phyloP scores from a whole-genome alignment of 2,113 vertebrate genomes.

The Lanius collurio region DNA sequence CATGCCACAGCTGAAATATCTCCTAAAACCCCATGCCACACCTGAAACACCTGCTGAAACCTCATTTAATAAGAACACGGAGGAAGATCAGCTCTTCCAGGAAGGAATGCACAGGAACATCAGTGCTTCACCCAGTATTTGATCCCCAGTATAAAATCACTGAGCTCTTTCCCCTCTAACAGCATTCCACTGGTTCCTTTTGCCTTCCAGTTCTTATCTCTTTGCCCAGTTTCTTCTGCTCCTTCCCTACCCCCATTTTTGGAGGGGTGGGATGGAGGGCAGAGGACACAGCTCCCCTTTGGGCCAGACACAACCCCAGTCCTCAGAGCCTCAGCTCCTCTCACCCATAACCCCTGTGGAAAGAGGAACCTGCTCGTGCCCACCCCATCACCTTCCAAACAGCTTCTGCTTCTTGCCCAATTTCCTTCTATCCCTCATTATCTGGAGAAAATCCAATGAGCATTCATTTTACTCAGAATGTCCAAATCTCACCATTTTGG shows the following conservation, averaged over 20 bases:
- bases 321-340: not conserved
- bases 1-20: not conserved
- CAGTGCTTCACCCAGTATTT: fast-evolving
- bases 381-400: not conserved
- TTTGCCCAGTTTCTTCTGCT: not conserved
- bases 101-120: not conserved
- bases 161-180: not conserved
- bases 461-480: not conserved
- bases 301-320: not conserved
- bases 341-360: not conserved
- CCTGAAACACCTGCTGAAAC: not conserved
- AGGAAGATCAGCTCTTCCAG: not conserved
- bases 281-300: not conserved
- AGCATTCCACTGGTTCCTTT: not conserved
- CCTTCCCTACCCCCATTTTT: not conserved
- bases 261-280: not conserved
- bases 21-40: not conserved
- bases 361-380: not conserved
- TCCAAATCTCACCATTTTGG: not conserved
- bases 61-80: fast-evolving
- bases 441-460: not conserved
- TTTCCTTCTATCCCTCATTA: not conserved
- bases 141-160: not conserved
- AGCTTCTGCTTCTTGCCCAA: not conserved
- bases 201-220: not conserved